Percentiles rank a stretch among this genome's conserved stretches.
Conservation (phyloP, 2,888 invertebrate genomes). For the Vesta saturnalis region DNA sequence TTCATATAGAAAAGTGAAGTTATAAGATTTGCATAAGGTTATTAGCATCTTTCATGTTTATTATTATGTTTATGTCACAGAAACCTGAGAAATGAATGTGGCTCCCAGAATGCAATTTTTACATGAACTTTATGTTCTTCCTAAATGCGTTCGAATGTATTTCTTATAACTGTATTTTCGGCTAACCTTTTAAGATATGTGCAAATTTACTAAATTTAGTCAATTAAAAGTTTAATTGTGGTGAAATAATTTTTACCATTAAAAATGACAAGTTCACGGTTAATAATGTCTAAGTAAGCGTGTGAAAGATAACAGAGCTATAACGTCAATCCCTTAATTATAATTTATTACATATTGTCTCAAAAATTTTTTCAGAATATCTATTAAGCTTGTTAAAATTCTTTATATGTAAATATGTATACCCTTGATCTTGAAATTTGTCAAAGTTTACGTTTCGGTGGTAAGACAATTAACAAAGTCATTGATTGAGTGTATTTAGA, state of each 20-base stretch:
- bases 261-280: slow-evolving; percentile 7
- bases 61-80: no score
- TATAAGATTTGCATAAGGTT: no score
- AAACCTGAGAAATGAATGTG: no score
- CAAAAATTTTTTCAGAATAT: background rate
- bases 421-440: background rate
- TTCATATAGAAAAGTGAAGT: no score
- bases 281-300: slow-evolving; percentile 12
- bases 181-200: no score
- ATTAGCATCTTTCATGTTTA: no score
- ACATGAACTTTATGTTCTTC: no score
- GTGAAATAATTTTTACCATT: background rate
- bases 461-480: background rate
- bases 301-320: slow-evolving; percentile 3
- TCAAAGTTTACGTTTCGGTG: background rate
- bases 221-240: slow-evolving; percentile 10
- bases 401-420: background rate
- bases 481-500: slow-evolving; percentile 4
- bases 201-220: no score
- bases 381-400: slow-evolving; percentile 9
- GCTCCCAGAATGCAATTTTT: no score
- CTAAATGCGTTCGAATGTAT: no score
- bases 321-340: slow-evolving; percentile 8
- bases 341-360: slow-evolving; percentile 10
- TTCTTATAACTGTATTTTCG: no score